Percentiles rank a stretch among this genome's conserved stretches.
Conservation (phyloP, 1,140 invertebrate species). For the Maconellicoccus hirsutus region DNA sequence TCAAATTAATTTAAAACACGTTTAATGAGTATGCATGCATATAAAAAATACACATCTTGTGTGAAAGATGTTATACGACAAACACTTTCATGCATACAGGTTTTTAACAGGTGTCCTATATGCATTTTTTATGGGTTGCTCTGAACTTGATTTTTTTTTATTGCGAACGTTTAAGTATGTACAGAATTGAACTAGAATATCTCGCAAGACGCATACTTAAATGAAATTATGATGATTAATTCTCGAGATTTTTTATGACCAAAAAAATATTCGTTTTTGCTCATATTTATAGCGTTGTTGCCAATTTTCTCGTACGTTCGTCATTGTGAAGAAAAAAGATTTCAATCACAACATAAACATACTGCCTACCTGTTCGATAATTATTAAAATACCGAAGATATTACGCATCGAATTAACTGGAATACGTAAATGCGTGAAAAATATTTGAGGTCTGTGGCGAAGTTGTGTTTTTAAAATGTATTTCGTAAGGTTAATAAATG, state of each 20-base stretch:
- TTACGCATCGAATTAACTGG: background rate
- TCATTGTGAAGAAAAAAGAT: background rate
- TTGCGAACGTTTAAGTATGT: background rate
- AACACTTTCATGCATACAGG: background rate
- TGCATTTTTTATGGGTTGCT: background rate
- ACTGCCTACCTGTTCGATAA: conserved; percentile 3
- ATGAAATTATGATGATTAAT: background rate
- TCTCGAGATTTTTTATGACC: background rate
- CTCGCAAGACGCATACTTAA: background rate
- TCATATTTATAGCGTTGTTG: background rate
- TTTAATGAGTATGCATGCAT: no score
- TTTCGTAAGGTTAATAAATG: background rate
- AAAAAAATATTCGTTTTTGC: background rate
- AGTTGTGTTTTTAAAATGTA: background rate
- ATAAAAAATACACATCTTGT: no score
- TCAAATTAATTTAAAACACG: no score
- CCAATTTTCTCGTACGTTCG: background rate
- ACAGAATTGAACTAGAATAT: background rate
- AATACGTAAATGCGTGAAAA: background rate
- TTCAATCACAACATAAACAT: conserved; percentile 1
- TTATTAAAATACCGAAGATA: conserved; percentile 5
- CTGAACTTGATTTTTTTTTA: background rate
- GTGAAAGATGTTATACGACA: background rate
- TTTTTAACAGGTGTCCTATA: background rate
- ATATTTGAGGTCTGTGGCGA: background rate